Base-by-base conservation (phyloP, 2,113 vertebrate species). In the Oplegnathus fasciatus region DNA sequence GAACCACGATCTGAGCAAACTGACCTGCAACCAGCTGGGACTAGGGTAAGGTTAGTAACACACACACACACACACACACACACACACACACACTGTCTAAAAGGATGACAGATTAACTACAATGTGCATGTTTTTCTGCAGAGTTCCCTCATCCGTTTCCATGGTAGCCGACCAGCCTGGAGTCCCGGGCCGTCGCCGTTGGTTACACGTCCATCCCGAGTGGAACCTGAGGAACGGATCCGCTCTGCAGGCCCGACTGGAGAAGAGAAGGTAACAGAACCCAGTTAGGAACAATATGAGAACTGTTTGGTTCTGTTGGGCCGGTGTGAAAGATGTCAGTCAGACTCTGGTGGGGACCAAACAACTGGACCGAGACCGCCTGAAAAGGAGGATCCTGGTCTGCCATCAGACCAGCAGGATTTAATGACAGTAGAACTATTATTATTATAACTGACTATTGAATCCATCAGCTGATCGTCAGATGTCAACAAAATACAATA, bases 11-110 rank as follows among this genome's bases (percentile, higher is more conserved):
- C 90, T 98, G 87, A 98, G 97, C 84, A 90, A 91, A 4, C 94
- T 99, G 94, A 97, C 97, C 90, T 99, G 98, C 95, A 93, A 88
- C 93, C 98, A 99, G 95, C 97, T 99, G 97, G 98, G 94, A 78
- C 93, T 93, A 92, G 94, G 94, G 94, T 94, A 94, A 94, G 93
- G 94, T 94, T 75, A 94, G 93, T 94, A 92, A 89, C 91, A 89
- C 87, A 78, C 86, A 75, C 83, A 75, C 65, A 83, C 50, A 70
- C 40, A 34, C 48, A 54, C 77, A 75, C 75, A 75, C 76, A 78
- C 77, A 71, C 54, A 57, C 52, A 46, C 75, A 79, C 62, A 44
- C 70, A 26, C 22, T 15, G 2, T 4, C 18, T 24, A 0, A 37
- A 5, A 9, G 4, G 48, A 1, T 24, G 32, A 61, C 54, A 28